A percentile compares a stretch with the other conserved stretches of the same genome.
These are phyloP conservation scores for Eledone cirrhosa DNA, from an alignment of 2,888 invertebrate genomes.

Conservation along the genomic window DNA sequence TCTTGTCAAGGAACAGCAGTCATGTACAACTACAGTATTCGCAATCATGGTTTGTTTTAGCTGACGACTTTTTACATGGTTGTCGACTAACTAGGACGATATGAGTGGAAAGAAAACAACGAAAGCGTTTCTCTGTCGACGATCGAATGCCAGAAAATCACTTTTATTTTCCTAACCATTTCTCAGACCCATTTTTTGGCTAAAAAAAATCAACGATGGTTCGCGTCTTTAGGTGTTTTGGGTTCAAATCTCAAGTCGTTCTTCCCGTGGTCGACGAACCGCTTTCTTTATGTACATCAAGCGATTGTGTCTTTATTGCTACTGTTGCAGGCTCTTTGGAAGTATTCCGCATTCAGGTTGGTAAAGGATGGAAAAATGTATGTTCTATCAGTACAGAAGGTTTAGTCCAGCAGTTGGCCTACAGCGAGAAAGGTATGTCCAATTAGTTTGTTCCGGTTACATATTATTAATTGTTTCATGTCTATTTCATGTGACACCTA, in stretches of 20 bases:
- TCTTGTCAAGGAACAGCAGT: too few species aligned
- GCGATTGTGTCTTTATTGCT: conserved; percentile 15
- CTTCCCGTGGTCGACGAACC: conserved; percentile 26
- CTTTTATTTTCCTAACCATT: too few species aligned
- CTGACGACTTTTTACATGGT: too few species aligned
- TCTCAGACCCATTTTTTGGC: neutral
- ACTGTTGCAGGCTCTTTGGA: neutral
- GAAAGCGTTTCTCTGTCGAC: too few species aligned
- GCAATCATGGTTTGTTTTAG: too few species aligned
- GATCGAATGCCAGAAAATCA: too few species aligned
- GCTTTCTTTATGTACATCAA: conserved; percentile 18
- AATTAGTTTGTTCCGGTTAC: too few species aligned
- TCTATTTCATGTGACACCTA: too few species aligned
- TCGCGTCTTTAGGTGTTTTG: conserved; percentile 24
- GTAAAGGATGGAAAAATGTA: conserved; percentile 7
- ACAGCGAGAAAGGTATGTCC: conserved; percentile 25
- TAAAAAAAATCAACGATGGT: conserved; percentile 7
- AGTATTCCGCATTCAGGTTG: conserved; percentile 8
- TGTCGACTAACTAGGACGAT: too few species aligned
- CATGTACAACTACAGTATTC: too few species aligned
- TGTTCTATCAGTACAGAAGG: conserved; percentile 19
- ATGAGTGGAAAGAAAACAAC: too few species aligned
- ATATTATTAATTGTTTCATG: too few species aligned
- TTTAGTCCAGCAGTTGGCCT: conserved; percentile 15
- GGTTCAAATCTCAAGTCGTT: conserved; percentile 24